Evolutionary conservation across 1,140 invertebrate genomes (phyloP).

Genomic region (Ephestia elutella): DNA sequence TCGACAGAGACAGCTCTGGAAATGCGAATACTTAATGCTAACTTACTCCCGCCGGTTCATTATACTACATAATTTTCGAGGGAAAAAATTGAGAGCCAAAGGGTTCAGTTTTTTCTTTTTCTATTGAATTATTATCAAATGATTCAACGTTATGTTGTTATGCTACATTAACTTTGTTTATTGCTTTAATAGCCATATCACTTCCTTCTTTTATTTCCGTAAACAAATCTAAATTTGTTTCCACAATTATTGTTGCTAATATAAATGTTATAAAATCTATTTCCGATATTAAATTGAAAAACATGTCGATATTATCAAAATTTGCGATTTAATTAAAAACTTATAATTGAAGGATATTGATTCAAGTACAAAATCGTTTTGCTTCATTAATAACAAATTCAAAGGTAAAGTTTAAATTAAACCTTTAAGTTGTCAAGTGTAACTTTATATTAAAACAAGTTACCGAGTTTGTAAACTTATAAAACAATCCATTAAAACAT

Average conservation of each 20-base stretch:
- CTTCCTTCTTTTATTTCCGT: conserved; percentile 13
- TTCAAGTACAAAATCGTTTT: not conserved
- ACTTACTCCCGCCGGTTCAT: conserved; percentile 70
- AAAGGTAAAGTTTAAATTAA: conserved; percentile 2
- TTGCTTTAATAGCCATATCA: not conserved
- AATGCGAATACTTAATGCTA: conserved; percentile 71
- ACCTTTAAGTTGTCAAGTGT: conserved; percentile 2
- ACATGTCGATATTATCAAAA: not conserved
- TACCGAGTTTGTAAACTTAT: not conserved
- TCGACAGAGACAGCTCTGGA: conserved; percentile 66
- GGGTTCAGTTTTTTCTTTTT: conserved; percentile 25
- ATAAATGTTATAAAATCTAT: not conserved
- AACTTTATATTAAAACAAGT: conserved; percentile 3
- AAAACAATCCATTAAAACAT: conserved; percentile 25
- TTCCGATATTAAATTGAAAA: not conserved
- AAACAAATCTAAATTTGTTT: conserved; percentile 3
- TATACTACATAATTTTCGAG: conserved; percentile 67
- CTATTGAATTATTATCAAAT: not conserved
- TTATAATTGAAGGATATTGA: conserved; percentile 1
- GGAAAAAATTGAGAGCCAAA: conserved; percentile 51
- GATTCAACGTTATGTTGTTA: not conserved
- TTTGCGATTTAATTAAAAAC: conserved; percentile 1
- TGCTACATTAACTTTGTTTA: not conserved
- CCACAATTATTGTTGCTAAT: not conserved
- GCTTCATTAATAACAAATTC: conserved; percentile 2